Base-by-base conservation (phyloP, 2,888 invertebrate species). In the Megastigmus dorsalis region DNA sequence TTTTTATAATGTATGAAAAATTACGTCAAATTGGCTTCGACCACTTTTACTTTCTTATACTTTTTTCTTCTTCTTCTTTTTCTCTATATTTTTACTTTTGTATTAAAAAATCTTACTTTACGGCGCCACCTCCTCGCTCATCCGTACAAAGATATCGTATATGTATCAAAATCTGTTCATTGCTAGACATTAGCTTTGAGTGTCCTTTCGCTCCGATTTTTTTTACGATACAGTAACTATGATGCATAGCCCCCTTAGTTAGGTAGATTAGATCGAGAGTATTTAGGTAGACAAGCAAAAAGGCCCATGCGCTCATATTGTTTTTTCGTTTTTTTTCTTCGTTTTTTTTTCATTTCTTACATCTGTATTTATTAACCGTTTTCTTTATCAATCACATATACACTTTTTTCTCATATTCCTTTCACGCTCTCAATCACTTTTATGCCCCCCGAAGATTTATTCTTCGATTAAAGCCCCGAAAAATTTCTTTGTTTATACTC, bases 211-310 rank as follows among this genome's bases (percentile, higher is more conserved):
- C 54, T 52, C 20, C 43, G 36, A 18, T 30, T 43, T 55, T 23
- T 41, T 50, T 71, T 76, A 54, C 69, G 54, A 73, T 59, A 72
- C 72, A 72, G 71, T 67, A 63, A 81, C 78, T 82, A 81, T 81
- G 79, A 81, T 83, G 82, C 81, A 82, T 82, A 82, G 79, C 80
- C 80, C n/a, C 78, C 77, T 82, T 81, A 82, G 75, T 81, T 81
- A 82, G 80, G 79, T 81, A 82, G 54, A 81, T 80, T 79, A 83
- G 80, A 80, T 82, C 79, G 75, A 81, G 81, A 83, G 78, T 81
- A 81, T 81, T 66, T 77, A 82, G 77, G 79, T 81, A 82, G 80
- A 82, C 80, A 82, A 82, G 82, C 82, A 79, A 80, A n/a, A 74
- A 83, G 83, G 82, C 82, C 79, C 81, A 82, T 70, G 66, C 73